Evolutionary conservation across 2,797 vertebrate genomes (phyloP), one percentile per base, ranked within the genome.

Genomic region (Synanceia verrucosa): DNA sequence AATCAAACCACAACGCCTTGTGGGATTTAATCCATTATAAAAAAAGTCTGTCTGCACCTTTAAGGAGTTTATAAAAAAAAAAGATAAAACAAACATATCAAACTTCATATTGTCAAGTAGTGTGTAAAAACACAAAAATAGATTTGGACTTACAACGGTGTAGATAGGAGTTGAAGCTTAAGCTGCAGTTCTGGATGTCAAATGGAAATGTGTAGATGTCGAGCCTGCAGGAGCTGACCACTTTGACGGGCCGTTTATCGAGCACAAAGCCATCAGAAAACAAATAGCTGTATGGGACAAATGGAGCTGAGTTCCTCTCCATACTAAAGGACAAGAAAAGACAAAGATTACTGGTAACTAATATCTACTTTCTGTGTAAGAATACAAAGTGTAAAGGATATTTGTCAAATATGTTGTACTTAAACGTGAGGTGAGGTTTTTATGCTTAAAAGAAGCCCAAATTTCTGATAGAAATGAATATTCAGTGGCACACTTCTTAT

Each of bases 181-280:
- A 57, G 4, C 61, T 83, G 60, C 89, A 95, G 73, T 88, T 95
- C 71, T 93, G 93, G 57, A 84, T 59, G 79, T 94, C 92, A 48
- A 95, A 95, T 9, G 93, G 93, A 80, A 94, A 93, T 44, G 76
- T 82, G 76, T 90, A 94, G 73, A 91, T 87, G 44, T 90, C 73
- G 23, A 94, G 84, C 5, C 55, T 89, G 70, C 93, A 95, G 51
- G 94, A 88, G 79, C 90, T 94, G 61, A 89, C 47, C 7, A 92
- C 91, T 73, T 37, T 82, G 59, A 92, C 5, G 1, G 93, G 93
- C 21, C 79, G 36, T 2, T 58, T 34, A n/a, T 94, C 93, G 0
- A n/a, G 4, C 24, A 94, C 77, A 0, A 1, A 0, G 4, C 93
- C 92, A 10, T 84, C 55, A 64, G 36, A 81, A 36, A 2, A 52